Percentiles rank a stretch among this genome's conserved stretches.
phyloP scores from a whole-genome alignment of 2,888 invertebrate genomes.

The Ophioninae sp. region DNA sequence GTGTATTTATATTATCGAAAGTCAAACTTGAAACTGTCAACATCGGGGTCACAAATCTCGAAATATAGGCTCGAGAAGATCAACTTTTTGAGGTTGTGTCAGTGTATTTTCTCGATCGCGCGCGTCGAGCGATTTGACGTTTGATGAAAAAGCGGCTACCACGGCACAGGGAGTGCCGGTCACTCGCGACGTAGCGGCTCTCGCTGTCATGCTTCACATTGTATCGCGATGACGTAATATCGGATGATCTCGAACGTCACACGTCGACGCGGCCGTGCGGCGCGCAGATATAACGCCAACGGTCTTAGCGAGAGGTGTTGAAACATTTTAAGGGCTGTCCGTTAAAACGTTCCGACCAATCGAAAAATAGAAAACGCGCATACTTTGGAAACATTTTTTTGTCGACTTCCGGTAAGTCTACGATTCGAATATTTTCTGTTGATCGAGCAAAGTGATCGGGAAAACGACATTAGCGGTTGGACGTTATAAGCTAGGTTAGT shows the following conservation, averaged over 20 bases:
- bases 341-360: neutral
- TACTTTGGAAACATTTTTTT: neutral
- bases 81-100: neutral
- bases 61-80: neutral
- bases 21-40: neutral
- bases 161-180: slow-evolving; percentile 44
- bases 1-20: neutral
- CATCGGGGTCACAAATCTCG: neutral
- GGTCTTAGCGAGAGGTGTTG: neutral
- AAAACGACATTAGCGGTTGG: neutral
- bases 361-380: neutral
- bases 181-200: slow-evolving; percentile 52
- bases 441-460: neutral
- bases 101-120: slow-evolving; percentile 1
- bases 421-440: neutral
- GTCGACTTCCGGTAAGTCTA: neutral
- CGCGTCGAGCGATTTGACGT: slow-evolving; percentile 45
- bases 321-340: neutral
- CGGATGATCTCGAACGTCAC: slow-evolving; percentile 75
- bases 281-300: neutral
- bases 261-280: slow-evolving; percentile 16
- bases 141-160: slow-evolving; percentile 25
- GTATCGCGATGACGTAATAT: slow-evolving; percentile 74
- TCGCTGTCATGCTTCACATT: slow-evolving; percentile 44
- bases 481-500: neutral